These are phyloP conservation scores for Hirudinaria manillensis DNA, from an alignment of 2,888 invertebrate genomes.

Conservation along the genomic window DNA sequence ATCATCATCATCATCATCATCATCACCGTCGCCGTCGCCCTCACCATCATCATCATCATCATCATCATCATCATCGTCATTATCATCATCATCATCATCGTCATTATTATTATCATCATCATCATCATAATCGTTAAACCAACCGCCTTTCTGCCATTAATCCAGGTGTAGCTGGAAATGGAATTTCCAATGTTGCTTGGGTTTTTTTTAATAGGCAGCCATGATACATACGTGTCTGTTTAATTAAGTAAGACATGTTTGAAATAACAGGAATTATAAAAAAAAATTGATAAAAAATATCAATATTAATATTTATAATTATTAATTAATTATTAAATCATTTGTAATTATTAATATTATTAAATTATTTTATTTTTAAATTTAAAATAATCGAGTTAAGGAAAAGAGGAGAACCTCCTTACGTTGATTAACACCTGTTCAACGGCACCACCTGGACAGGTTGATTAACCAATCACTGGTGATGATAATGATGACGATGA, in stretches of 20 bases:
- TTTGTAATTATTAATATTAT: too few species aligned
- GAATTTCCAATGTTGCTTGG: background rate
- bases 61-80: conserved; percentile 16
- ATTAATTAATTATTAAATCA: too few species aligned
- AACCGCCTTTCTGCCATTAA: too few species aligned
- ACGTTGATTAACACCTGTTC: too few species aligned
- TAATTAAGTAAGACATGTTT: too few species aligned
- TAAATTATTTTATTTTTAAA: too few species aligned
- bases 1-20: conserved; percentile 30
- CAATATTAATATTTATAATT: too few species aligned
- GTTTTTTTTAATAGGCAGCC: too few species aligned
- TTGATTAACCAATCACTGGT: background rate
- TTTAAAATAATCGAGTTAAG: background rate
- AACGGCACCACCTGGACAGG: too few species aligned
- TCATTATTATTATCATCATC: conserved; percentile 10
- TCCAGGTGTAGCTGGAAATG: background rate
- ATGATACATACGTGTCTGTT: too few species aligned
- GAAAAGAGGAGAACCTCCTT: background rate
- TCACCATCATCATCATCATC: conserved; percentile 23
- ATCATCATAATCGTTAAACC: background rate
- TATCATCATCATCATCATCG: conserved; percentile 15
- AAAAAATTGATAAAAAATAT: too few species aligned
- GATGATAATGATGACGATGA: background rate
- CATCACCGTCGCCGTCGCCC: conserved; percentile 15
- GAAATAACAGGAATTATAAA: too few species aligned